A percentile compares a stretch with the other conserved stretches of the same genome.
Conservation (phyloP, 2,888 invertebrate species). For the Galerucella calmariensis region DNA sequence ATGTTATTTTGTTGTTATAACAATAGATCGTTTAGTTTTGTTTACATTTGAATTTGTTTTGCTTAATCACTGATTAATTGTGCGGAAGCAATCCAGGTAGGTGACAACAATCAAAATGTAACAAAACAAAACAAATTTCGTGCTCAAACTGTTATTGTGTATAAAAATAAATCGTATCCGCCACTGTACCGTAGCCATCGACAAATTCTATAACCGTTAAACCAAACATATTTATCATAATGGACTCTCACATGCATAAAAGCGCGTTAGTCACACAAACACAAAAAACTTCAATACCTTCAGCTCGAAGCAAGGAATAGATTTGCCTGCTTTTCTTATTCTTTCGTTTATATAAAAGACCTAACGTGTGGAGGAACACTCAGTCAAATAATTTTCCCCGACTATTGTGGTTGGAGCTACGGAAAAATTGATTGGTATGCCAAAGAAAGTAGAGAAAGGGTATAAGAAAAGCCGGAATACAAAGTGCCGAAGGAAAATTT, state of each 20-base stretch:
- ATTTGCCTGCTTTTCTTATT: constrained; percentile 46
- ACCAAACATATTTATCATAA: constrained; percentile 34
- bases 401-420: not conserved
- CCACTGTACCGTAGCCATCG: not conserved
- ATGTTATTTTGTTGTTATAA: too few species aligned
- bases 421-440: constrained; percentile 10
- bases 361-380: constrained; percentile 41
- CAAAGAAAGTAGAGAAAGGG: constrained; percentile 26
- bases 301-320: constrained; percentile 37
- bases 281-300: constrained; percentile 36
- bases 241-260: constrained; percentile 39
- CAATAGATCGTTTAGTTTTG: too few species aligned
- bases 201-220: constrained; percentile 19
- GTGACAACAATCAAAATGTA: too few species aligned
- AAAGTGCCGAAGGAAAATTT: constrained; percentile 43
- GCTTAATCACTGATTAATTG: too few species aligned
- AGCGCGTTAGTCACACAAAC: constrained; percentile 33
- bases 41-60: too few species aligned
- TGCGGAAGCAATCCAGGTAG: too few species aligned
- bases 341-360: constrained; percentile 44
- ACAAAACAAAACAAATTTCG: not conserved
- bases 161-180: not conserved
- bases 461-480: constrained; percentile 40
- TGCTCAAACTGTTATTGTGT: not conserved
- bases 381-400: constrained; percentile 24